Base-by-base conservation (phyloP, 2,113 vertebrate species). In the Pontoporia blainvillei region DNA sequence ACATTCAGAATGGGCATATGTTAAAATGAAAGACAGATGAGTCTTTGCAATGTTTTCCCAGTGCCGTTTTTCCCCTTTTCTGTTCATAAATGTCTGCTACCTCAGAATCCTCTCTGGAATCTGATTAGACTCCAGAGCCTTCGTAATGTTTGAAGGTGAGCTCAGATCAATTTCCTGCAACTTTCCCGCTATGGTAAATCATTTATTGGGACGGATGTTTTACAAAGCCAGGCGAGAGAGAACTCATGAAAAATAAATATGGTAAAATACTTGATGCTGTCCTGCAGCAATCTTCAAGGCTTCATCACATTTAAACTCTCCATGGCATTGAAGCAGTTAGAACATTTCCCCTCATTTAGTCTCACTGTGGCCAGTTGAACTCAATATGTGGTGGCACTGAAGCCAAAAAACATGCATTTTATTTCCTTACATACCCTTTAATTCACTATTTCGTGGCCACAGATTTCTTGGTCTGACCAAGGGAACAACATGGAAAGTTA, bases 161-260 rank as follows among this genome's bases (percentile, higher is more conserved):
- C 66, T 87, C 75, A 97, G 96, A 97, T 98, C 85, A 81, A 96
- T 98, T 98, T 98, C 92, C 91, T 98, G 97, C 34, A 97, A 97
- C 76, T 83, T 97, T 97, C 96, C 31, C 90, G 52, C 96, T 86
- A 54, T 87, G 78, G 96, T 98, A 97, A 98, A 98, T 98, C 98
- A 98, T 98, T 99, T 98, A 99, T 98, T 97, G 96, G 95, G 96
- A 98, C 95, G 71, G 90, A 97, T 97, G 93, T 98, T 98, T 98
- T 98, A 98, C 98, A 98, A 98, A 98, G 98, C 95, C 92, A 95
- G 89, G 93, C 93, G 97, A 97, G 96, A 98, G 69, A 98, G 96
- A 11, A 75, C 98, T 98, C 98, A 99, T 99, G 98, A 99, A 99
- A 98, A 98, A 99, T 98, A 98, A 98, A 98, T 98, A 98, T 52